Percentiles rank a stretch among this genome's conserved stretches.
phyloP scores from a whole-genome alignment of 2,888 invertebrate species.

The Anaspis maculata region DNA sequence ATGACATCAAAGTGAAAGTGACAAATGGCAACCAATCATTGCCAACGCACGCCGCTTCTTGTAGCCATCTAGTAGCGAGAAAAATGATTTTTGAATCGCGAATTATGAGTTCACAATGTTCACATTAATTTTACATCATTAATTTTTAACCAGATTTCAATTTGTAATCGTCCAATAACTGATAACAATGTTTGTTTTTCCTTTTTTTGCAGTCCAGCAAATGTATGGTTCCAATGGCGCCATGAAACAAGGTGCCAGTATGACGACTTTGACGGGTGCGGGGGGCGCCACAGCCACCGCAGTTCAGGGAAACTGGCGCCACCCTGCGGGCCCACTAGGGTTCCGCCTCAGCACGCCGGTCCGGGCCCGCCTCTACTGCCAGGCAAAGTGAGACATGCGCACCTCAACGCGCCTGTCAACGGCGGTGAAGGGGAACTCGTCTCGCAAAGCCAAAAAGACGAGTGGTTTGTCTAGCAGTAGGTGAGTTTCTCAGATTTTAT shows the following conservation, averaged over 20 bases:
- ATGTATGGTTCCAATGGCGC: constrained; percentile 67
- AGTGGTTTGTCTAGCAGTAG: constrained; percentile 80
- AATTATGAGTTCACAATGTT: too few relatives aligned
- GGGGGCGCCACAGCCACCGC: constrained; percentile 36
- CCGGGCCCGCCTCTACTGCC: constrained; percentile 67
- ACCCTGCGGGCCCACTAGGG: constrained; percentile 77
- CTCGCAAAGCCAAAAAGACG: constrained; percentile 73
- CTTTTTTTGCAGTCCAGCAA: constrained; percentile 59
- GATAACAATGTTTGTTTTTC: too few relatives aligned
- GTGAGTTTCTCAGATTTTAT: constrained; percentile 43
- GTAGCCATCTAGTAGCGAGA: too few relatives aligned
- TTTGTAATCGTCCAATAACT: too few relatives aligned
- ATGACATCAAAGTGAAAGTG: too few relatives aligned
- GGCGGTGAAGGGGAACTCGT: constrained; percentile 42
- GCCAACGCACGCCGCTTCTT: too few relatives aligned
- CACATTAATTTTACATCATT: too few relatives aligned
- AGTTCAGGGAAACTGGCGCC: constrained; percentile 87
- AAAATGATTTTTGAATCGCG: too few relatives aligned
- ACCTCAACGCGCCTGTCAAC: constrained; percentile 38
- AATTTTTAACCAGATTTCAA: too few relatives aligned
- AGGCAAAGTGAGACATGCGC: constrained; percentile 52
- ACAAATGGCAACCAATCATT: too few relatives aligned
- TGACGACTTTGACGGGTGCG: constrained; percentile 45
- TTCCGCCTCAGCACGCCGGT: constrained; percentile 49
- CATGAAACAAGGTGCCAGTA: constrained; percentile 53